A percentile compares a stretch with the other conserved stretches of the same genome.
Conservation (phyloP, 2,888 invertebrate genomes). For the Cephus rjabovi region DNA sequence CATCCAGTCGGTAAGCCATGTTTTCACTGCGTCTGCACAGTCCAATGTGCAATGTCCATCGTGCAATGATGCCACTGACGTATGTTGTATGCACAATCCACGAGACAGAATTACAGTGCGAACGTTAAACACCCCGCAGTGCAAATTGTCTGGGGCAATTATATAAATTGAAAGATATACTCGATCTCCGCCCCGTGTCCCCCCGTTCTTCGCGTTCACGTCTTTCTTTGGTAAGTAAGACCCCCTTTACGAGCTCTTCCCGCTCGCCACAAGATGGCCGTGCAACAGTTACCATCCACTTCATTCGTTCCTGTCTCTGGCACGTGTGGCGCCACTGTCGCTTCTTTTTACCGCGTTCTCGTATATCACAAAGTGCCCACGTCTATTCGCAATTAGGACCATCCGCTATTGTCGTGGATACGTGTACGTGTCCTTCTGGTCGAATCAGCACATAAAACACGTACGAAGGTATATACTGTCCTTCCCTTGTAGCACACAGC, state of each 20-base stretch:
- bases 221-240: background rate
- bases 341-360: background rate
- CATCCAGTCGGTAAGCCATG: constrained; percentile 14
- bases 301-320: background rate
- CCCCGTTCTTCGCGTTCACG: background rate
- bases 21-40: background rate
- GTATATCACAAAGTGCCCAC: background rate
- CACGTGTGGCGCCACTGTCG: background rate
- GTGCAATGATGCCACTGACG: background rate
- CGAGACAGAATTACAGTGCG: background rate
- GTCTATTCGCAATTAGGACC: background rate
- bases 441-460: background rate
- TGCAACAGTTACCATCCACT: background rate
- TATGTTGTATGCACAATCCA: background rate
- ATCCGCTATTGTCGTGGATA: background rate
- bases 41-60: background rate
- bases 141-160: background rate
- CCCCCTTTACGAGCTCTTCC: background rate
- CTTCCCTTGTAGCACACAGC: background rate
- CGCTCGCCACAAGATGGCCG: background rate
- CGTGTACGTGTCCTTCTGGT: background rate
- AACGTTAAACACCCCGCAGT: background rate
- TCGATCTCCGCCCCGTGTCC: background rate
- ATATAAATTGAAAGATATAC: background rate
- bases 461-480: background rate